phyloP scores from a whole-genome alignment of 2,113 vertebrate genomes.

The Myotis lucifugus region DNA sequence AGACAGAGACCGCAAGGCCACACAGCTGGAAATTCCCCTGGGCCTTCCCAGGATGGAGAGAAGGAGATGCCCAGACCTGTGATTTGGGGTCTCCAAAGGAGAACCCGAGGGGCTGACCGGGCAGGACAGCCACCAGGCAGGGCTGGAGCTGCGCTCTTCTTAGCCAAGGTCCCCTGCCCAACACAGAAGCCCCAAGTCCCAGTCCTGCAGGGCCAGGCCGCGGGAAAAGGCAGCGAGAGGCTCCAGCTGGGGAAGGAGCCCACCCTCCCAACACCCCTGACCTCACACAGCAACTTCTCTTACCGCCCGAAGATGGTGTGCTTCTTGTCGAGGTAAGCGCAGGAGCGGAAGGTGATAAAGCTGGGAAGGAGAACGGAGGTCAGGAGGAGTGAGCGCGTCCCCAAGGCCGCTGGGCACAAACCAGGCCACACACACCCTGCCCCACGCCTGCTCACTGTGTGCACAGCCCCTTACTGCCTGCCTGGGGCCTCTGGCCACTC shows the following conservation, averaged over 20 bases:
- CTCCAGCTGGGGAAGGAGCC: neutral
- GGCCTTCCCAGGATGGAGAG: neutral
- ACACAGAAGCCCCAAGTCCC: neutral
- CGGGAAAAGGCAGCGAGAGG: neutral
- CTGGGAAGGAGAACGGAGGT: conserved; percentile 74
- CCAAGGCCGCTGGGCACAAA: neutral
- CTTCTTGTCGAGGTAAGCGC: conserved; percentile 95
- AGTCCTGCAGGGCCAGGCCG: neutral
- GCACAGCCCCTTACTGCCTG: neutral
- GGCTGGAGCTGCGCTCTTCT: neutral
- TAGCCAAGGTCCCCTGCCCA: neutral
- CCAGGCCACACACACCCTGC: neutral
- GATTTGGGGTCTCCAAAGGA: neutral
- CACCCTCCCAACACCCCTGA: conserved; percentile 79
- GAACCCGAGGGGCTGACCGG: no score
- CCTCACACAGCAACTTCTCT: conserved; percentile 80
- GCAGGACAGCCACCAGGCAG: neutral
- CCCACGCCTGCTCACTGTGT: neutral
- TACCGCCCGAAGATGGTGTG: conserved; percentile 98
- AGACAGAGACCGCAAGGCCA: neutral
- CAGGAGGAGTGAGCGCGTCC: neutral
- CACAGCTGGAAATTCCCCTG: neutral
- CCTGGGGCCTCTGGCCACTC: neutral
- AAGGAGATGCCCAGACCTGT: neutral
- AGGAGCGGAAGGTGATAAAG: conserved; percentile 98